Percentiles rank a stretch among this genome's conserved stretches.
Evolutionary conservation across 2,888 invertebrate species (phyloP).

Genomic region (Omphaloscelis lunosa): DNA sequence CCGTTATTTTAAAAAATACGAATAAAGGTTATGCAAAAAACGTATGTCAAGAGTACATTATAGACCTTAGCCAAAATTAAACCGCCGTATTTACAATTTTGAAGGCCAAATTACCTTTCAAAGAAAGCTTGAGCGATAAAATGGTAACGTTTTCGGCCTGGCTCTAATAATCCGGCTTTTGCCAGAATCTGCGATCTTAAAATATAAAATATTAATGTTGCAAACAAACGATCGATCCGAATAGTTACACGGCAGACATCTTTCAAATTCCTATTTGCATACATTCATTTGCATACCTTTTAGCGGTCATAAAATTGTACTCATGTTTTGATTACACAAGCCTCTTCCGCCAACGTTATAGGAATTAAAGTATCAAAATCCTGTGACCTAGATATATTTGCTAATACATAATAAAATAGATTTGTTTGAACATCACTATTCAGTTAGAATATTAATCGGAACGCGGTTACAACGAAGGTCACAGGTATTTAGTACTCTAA

Average conservation of each 20-base stretch:
- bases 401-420: constrained; percentile 7
- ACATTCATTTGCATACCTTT: constrained; percentile 49
- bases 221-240: constrained; percentile 5
- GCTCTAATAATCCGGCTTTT: not conserved
- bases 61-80: constrained; percentile 8
- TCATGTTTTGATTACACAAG: constrained; percentile 30
- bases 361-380: constrained; percentile 28
- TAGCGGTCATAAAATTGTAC: constrained; percentile 40
- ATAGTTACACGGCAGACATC: constrained; percentile 54
- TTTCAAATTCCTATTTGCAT: constrained; percentile 37
- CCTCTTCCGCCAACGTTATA: constrained; percentile 24
- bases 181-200: not conserved
- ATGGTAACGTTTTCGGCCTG: not conserved
- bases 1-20: not conserved
- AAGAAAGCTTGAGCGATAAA: not conserved
- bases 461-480: constrained; percentile 40
- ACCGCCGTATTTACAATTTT: not conserved
- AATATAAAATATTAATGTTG: not conserved
- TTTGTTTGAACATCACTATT: constrained; percentile 25
- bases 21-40: not conserved
- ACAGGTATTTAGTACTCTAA: constrained; percentile 31
- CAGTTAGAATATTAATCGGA: constrained; percentile 35
- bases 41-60: no score
- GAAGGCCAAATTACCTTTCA: not conserved
- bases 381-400: constrained; percentile 35